Conservation (phyloP, 2,888 invertebrate genomes). For the Pristionchus fissidentatus region DNA sequence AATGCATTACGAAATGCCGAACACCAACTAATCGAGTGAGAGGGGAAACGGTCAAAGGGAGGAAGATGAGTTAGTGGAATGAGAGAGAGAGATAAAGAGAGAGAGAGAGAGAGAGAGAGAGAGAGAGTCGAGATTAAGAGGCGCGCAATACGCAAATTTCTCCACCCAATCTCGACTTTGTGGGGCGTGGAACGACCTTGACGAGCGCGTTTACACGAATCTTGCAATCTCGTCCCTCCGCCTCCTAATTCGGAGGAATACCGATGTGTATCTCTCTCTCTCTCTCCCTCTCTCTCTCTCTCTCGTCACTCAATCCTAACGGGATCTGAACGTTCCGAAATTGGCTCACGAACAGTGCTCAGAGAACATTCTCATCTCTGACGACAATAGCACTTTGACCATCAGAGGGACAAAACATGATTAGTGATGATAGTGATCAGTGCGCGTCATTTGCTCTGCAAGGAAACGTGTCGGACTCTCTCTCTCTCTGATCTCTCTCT, state of each 20-base stretch:
- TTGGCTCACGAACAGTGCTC: no score
- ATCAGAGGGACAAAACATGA: no score
- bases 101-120: not conserved
- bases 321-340: conserved; percentile 9
- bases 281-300: no score
- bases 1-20: no score
- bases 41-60: not conserved
- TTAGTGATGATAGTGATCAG: no score
- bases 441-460: no score
- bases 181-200: conserved; percentile 8
- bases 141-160: conserved; percentile 27
- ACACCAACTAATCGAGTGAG: not conserved
- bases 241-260: conserved; percentile 15
- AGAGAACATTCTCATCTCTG: no score
- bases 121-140: not conserved
- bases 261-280: conserved; percentile 31
- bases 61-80: not conserved
- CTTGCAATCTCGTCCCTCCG: not conserved
- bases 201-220: not conserved
- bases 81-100: no score
- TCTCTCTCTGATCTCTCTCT: no score
- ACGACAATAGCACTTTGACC: no score
- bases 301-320: not conserved
- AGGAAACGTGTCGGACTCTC: no score
- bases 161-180: no score